Percentiles rank a stretch among this genome's conserved stretches.
Conservation (phyloP, 2,888 invertebrate genomes). For the Morpho achilles region DNA sequence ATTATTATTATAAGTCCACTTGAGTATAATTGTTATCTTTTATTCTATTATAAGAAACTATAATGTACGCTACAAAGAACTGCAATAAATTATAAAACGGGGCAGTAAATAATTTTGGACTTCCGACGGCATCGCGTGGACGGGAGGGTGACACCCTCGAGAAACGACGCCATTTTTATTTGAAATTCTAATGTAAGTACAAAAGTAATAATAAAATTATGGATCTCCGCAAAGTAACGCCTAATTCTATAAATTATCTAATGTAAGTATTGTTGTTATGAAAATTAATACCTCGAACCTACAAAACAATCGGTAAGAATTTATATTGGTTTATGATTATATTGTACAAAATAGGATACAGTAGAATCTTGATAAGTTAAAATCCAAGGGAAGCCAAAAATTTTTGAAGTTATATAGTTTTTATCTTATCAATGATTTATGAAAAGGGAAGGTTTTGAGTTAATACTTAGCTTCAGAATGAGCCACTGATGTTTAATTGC, state of each 20-base stretch:
- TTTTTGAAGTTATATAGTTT: too few species aligned
- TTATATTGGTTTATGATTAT: constrained; percentile 26
- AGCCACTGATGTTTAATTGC: too few species aligned
- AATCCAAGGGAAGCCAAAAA: too few species aligned
- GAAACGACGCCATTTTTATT: constrained; percentile 61
- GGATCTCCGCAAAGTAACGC: too few species aligned
- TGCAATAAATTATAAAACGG: constrained; percentile 16
- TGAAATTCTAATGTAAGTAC: constrained; percentile 48
- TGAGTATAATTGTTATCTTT: constrained; percentile 1
- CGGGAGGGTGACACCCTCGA: constrained; percentile 58
- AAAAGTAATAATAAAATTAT: too few species aligned
- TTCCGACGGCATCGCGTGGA: constrained; percentile 57
- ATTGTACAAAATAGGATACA: too few species aligned
- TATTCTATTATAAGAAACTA: not conserved
- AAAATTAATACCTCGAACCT: constrained; percentile 33
- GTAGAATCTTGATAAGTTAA: too few species aligned
- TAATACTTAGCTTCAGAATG: too few species aligned
- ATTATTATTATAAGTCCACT: not conserved
- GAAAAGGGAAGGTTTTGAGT: too few species aligned
- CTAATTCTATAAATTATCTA: too few species aligned
- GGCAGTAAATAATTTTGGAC: constrained; percentile 33
- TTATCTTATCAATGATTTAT: too few species aligned
- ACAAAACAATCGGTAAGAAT: constrained; percentile 28
- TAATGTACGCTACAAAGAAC: constrained; percentile 15
- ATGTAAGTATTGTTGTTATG: constrained; percentile 38